phyloP scores from a whole-genome alignment of 2,888 invertebrate genomes.

The Poecilus cupreus region DNA sequence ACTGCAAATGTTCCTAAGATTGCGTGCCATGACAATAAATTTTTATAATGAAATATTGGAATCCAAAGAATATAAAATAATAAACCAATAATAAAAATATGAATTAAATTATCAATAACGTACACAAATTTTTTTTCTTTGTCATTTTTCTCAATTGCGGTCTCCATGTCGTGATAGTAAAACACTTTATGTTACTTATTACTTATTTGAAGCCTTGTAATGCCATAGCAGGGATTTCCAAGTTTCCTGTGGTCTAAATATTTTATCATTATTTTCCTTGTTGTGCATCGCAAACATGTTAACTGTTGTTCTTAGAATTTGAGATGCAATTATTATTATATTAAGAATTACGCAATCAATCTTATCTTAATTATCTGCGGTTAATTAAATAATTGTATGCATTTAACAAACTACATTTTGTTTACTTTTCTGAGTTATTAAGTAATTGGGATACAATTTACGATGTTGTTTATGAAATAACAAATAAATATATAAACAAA shows the following conservation, averaged over 20 bases:
- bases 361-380: constrained; percentile 13
- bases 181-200: background rate
- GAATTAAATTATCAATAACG: constrained; percentile 26
- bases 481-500: no score
- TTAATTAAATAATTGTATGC: constrained; percentile 2
- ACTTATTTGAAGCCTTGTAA: background rate
- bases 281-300: background rate
- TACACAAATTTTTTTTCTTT: background rate
- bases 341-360: background rate
- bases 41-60: constrained; percentile 63
- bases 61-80: constrained; percentile 65
- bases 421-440: no score
- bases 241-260: constrained; percentile 3
- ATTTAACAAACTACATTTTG: no score
- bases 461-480: no score
- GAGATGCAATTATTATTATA: background rate
- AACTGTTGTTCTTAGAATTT: background rate
- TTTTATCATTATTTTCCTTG: background rate
- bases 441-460: no score
- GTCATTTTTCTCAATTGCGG: background rate
- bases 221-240: background rate
- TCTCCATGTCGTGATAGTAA: background rate
- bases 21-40: constrained; percentile 65
- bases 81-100: constrained; percentile 24
- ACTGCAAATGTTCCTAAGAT: constrained; percentile 66